Conservation (phyloP, 2,797 vertebrate species). For the Hydrocynus forskahlii region DNA sequence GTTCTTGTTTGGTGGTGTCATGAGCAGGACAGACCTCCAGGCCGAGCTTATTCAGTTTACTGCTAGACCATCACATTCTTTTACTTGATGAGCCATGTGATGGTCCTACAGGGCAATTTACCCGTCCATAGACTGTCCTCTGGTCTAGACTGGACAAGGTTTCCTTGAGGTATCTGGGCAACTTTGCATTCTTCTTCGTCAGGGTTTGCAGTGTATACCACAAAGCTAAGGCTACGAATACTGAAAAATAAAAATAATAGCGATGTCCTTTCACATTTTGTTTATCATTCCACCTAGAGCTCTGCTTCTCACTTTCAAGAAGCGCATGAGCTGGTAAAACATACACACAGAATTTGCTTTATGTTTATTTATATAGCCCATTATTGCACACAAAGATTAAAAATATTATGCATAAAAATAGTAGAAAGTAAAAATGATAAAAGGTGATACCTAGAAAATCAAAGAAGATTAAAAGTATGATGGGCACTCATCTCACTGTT, state of each 20-base stretch:
- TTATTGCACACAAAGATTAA: too few relatives aligned
- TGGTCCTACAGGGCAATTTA: background rate
- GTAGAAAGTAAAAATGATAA: too few relatives aligned
- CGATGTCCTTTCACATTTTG: background rate
- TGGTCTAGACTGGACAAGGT: slow-evolving; percentile 31
- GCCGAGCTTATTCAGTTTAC: slow-evolving; percentile 22
- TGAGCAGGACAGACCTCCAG: background rate
- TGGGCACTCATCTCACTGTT: slow-evolving; percentile 1
- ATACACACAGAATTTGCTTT: background rate
- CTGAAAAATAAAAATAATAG: slow-evolving; percentile 7
- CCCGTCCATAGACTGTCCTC: slow-evolving; percentile 36
- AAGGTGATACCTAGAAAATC: too few relatives aligned
- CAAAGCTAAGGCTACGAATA: background rate
- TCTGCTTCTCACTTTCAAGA: background rate
- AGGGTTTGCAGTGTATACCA: background rate
- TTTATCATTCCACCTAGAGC: background rate
- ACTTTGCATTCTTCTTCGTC: background rate
- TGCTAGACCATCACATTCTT: slow-evolving; percentile 22
- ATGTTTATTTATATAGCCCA: too few relatives aligned
- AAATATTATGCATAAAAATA: too few relatives aligned
- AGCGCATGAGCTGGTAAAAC: background rate
- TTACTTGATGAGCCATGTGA: slow-evolving; percentile 27
- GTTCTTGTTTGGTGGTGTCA: slow-evolving; percentile 29
- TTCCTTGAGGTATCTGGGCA: background rate
- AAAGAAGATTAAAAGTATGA: too few relatives aligned